Evolutionary conservation across 1,140 invertebrate species (phyloP).

Genomic region (Brachionus asplanchnoidis): DNA sequence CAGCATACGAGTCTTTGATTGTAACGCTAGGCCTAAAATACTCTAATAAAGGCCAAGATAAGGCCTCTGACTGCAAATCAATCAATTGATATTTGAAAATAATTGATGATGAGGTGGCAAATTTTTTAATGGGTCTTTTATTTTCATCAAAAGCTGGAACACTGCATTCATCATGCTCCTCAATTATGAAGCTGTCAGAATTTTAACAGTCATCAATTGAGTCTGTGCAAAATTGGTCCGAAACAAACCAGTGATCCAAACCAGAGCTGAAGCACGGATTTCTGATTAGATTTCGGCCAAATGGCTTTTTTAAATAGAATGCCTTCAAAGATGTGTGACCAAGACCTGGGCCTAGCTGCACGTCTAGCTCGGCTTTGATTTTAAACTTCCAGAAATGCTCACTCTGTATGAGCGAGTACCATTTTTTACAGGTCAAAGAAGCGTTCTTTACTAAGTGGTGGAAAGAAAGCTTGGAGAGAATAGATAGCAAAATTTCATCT

Average conservation of each 20-base stretch:
- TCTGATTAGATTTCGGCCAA: background rate
- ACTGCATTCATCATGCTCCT: background rate
- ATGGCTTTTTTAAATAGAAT: background rate
- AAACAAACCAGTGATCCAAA: background rate
- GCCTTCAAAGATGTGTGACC: background rate
- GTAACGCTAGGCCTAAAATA: background rate
- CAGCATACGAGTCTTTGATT: background rate
- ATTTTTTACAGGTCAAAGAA: slow-evolving; percentile 2
- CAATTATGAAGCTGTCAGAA: background rate
- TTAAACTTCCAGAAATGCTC: background rate
- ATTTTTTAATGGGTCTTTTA: background rate
- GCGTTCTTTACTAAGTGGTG: background rate
- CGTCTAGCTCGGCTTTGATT: background rate
- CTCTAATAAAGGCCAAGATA: background rate
- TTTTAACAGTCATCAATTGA: background rate
- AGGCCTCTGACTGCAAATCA: background rate
- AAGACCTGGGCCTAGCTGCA: background rate
- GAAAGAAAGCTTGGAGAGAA: background rate
- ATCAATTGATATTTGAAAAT: slow-evolving; percentile 15
- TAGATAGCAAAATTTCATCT: background rate
- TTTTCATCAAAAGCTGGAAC: background rate
- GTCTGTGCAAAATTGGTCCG: background rate
- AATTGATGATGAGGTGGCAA: background rate
- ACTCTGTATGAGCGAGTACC: background rate
- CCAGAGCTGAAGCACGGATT: background rate